Evolutionary conservation across 2,797 vertebrate species (phyloP).

Genomic region (Phyllotis vaccarum): DNA sequence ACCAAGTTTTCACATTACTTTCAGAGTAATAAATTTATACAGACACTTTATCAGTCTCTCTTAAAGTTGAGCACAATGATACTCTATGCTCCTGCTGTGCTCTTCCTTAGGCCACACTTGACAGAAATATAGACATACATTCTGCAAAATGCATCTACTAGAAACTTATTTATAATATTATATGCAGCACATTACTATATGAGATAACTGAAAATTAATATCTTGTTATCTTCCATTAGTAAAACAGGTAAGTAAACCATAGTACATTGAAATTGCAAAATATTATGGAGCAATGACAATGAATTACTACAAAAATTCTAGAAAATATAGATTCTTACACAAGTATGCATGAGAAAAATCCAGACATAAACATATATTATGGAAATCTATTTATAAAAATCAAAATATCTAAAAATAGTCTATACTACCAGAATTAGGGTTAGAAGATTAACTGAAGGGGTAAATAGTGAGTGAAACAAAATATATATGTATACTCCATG

Average conservation of each 20-base stretch:
- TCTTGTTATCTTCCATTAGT: not conserved
- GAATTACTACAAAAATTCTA: not conserved
- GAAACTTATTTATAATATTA: not conserved
- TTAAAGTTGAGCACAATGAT: not conserved
- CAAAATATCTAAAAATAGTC: constrained; percentile 16
- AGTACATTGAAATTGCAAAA: not conserved
- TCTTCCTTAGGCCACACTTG: not conserved
- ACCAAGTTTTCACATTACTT: not conserved
- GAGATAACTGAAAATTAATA: not conserved
- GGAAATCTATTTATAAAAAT: not conserved
- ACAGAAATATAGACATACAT: not conserved
- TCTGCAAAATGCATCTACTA: not conserved
- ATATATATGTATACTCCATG: not conserved
- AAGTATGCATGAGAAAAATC: not conserved
- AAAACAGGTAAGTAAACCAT: not conserved
- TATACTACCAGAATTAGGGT: not conserved
- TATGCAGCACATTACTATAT: not conserved
- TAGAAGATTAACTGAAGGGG: not conserved
- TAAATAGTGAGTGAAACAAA: not conserved
- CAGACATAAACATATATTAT: not conserved
- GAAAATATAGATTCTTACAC: not conserved
- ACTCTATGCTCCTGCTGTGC: not conserved
- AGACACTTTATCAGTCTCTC: not conserved
- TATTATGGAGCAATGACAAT: not conserved
- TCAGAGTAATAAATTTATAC: not conserved